Conservation (phyloP, 2,888 invertebrate species). For the Caenorhabditis wallacei region DNA sequence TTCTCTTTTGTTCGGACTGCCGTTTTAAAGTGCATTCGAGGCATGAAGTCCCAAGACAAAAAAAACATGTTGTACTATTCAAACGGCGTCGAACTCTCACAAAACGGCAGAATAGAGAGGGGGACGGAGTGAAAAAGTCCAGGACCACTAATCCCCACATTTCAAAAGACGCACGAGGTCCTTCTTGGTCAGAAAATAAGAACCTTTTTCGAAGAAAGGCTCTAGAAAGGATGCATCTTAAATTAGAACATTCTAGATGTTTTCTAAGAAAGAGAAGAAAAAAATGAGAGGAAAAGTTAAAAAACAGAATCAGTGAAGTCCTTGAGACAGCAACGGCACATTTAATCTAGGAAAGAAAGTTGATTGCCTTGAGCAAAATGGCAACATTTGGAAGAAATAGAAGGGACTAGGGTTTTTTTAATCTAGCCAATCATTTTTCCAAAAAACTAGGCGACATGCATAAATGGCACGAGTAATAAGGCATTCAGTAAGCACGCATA, state of each 20-base stretch:
- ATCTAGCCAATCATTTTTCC: constrained; percentile 62
- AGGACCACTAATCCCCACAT: constrained; percentile 53
- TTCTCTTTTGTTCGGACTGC: constrained; percentile 34
- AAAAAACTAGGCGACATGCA: constrained; percentile 16
- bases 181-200: constrained; percentile 32
- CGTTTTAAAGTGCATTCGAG: constrained; percentile 43
- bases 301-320: constrained; percentile 38
- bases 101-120: constrained; percentile 20
- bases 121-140: constrained; percentile 6
- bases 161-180: constrained; percentile 32
- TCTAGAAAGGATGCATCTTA: constrained; percentile 28
- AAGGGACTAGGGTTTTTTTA: constrained; percentile 30
- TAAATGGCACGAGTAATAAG: constrained; percentile 10
- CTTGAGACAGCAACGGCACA: constrained; percentile 31
- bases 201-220: constrained; percentile 18
- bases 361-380: constrained; percentile 63
- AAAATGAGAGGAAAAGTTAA: not conserved
- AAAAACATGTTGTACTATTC: constrained; percentile 57
- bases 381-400: constrained; percentile 44
- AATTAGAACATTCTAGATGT: constrained; percentile 8
- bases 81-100: constrained; percentile 32
- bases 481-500: constrained; percentile 40
- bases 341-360: constrained; percentile 61
- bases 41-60: constrained; percentile 18
- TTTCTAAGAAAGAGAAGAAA: constrained; percentile 1